phyloP scores from a whole-genome alignment of 2,113 vertebrate genomes.

The Lepisosteus oculatus region DNA sequence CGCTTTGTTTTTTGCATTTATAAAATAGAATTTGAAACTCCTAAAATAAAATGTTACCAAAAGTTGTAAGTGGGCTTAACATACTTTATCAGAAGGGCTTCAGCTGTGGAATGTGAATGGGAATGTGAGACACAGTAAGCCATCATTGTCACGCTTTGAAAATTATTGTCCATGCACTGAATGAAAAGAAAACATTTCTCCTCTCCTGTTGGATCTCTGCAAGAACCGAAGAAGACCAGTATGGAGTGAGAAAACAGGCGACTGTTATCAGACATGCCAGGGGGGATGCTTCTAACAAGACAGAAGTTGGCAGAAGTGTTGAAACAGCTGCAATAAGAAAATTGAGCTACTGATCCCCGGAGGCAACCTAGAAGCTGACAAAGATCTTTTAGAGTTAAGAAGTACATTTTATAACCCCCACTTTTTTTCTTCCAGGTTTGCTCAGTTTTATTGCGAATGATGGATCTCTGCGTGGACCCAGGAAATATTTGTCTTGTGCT shows the following conservation, averaged over 20 bases:
- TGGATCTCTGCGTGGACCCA: not conserved
- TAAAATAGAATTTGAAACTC: too few relatives aligned
- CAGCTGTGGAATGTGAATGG: too few relatives aligned
- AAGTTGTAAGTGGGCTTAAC: too few relatives aligned
- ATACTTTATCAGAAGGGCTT: too few relatives aligned
- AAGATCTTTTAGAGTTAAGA: not conserved
- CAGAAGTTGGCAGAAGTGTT: conserved; percentile 5
- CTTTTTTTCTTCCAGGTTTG: not conserved
- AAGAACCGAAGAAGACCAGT: not conserved
- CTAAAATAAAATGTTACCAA: too few relatives aligned
- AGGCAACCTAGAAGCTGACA: conserved; percentile 1
- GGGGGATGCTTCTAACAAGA: conserved; percentile 17
- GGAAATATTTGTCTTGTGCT: not conserved
- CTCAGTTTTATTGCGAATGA: not conserved
- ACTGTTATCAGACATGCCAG: not conserved
- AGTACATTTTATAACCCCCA: not conserved
- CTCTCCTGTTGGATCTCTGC: conserved; percentile 14
- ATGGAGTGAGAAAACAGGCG: not conserved
- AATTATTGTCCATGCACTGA: too few relatives aligned
- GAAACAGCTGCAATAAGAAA: not conserved
- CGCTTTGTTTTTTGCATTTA: too few relatives aligned
- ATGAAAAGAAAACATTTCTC: not conserved
- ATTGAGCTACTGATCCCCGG: not conserved
- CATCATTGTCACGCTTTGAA: too few relatives aligned
- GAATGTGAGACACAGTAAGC: too few relatives aligned